Conservation (phyloP, 2,113 vertebrate genomes). For the Myrmophylax atrothorax region DNA sequence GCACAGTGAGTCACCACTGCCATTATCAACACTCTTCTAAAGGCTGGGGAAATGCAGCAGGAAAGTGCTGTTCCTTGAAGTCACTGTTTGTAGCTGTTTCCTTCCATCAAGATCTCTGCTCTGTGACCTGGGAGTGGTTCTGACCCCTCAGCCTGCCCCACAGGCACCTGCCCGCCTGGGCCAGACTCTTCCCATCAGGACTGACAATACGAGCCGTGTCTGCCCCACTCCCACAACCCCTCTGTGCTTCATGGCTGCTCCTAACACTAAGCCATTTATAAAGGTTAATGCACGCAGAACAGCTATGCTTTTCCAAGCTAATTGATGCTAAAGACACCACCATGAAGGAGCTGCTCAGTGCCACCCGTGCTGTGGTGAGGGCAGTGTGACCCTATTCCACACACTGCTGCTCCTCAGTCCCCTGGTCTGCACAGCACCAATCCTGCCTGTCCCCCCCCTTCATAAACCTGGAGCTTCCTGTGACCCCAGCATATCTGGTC, state of each 20-base stretch:
- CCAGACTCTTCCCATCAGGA: neutral
- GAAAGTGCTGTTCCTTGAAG: neutral
- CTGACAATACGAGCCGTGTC: neutral
- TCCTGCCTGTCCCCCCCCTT: neutral
- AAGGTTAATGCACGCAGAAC: constrained; percentile 21
- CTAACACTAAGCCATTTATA: neutral
- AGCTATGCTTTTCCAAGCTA: neutral
- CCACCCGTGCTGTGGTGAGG: accelerated
- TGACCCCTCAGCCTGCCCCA: accelerated
- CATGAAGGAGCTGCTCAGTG: neutral
- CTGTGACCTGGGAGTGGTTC: neutral
- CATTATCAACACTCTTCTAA: neutral
- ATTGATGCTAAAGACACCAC: neutral
- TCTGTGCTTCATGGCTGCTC: neutral
- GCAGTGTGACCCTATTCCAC: neutral
- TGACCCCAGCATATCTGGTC: neutral
- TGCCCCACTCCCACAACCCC: neutral
- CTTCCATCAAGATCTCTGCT: neutral
- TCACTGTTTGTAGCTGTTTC: neutral
- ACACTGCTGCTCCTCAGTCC: neutral
- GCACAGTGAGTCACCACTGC: constrained; percentile 11
- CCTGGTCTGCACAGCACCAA: neutral
- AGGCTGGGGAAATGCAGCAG: neutral
- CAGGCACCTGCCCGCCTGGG: neutral
- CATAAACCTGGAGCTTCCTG: neutral